Evolutionary conservation across 2,797 vertebrate genomes (phyloP), one percentile per base, ranked within the genome.

Genomic region (Tarsius wallacei): DNA sequence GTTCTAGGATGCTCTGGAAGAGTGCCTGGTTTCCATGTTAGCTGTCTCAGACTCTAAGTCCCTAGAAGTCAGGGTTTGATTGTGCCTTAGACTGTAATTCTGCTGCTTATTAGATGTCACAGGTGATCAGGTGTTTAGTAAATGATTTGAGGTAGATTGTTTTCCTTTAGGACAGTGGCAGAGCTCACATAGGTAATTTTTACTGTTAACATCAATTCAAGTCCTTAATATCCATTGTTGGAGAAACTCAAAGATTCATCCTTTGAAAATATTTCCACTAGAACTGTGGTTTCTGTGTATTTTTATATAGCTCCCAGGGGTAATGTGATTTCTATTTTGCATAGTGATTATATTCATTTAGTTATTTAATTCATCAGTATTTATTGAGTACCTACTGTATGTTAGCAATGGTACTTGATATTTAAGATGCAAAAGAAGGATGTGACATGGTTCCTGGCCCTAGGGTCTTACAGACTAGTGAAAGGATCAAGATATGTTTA

Each of bases 161-260:
- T 90, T 96, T 28, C 49, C 21, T 90, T 90, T 76, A 28, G 22
- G 22, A 13, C 36, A 55, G 22, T 70, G 57, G 11, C 31, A 70
- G 59, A 84, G 36, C 12, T 93, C 76, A 88, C 21, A 51, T 24
- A 55, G 61, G 33, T 28, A 81, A 80, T 82, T 82, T 89, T 89
- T 53, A 80, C 49, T 64, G 61, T 57, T 85, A 76, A n/a, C 2
- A 59, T 85, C 22, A 87, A 2, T 64, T 78, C 14, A 33, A 13
- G 14, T 88, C 51, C 63, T 96, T 83, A 86, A 86, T 74, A 83
- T 71, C 15, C 5, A 66, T 84, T 57, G 87, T 1, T 76, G 36
- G 51, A 49, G 51, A 80, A 80, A 77, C 36, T 94, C 24, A 64
- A 91, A 94, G 51, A 80, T 94, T 53, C 91, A 74, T 31, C 15